Conservation (phyloP, 23 tunicate species). For the Styela plicata region DNA sequence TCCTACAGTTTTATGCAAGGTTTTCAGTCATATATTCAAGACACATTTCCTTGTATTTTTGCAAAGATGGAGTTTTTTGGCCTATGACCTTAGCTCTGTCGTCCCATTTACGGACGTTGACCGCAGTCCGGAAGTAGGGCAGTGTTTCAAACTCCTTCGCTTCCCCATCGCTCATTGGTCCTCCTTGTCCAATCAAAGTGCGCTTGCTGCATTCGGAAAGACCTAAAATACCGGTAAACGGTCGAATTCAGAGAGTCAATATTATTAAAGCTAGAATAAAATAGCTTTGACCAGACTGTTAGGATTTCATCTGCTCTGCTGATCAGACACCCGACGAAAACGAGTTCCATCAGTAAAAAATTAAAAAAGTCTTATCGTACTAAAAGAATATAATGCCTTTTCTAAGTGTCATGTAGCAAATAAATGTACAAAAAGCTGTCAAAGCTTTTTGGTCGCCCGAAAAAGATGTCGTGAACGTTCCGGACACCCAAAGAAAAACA, state of each 20-base stretch:
- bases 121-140: slow-evolving; percentile 23
- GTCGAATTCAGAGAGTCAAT: not conserved
- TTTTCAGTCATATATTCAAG: slow-evolving; percentile 27
- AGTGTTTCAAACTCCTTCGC: slow-evolving; percentile 38
- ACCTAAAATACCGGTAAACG: no score
- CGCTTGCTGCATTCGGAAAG: slow-evolving; percentile 40
- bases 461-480: no score
- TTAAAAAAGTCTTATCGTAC: no score
- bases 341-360: no score
- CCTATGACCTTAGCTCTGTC: slow-evolving; percentile 37
- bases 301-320: no score
- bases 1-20: no score
- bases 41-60: slow-evolving; percentile 33
- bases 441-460: no score
- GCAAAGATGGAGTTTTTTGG: slow-evolving; percentile 27
- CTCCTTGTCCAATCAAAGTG: slow-evolving; percentile 52
- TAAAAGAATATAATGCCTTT: no score
- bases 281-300: not conserved
- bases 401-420: no score
- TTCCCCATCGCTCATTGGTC: slow-evolving; percentile 53
- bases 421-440: no score
- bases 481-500: no score
- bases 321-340: no score
- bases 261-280: not conserved
- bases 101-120: slow-evolving; percentile 53